A percentile compares a stretch with the other conserved stretches of the same genome.
Evolutionary conservation across 2,797 vertebrate species (phyloP).

Genomic region (Sebastes cheni): DNA sequence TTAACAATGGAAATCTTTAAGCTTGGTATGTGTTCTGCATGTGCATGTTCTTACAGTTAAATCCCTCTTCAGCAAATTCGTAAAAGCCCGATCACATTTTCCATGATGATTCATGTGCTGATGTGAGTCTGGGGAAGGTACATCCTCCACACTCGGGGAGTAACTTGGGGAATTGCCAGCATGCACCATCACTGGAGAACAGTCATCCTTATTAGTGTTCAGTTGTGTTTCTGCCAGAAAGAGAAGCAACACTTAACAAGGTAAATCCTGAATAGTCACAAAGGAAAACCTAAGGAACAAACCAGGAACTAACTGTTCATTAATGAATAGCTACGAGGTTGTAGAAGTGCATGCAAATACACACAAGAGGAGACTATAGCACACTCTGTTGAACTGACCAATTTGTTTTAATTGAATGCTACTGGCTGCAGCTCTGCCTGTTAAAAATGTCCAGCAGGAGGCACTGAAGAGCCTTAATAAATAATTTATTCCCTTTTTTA

Average conservation of each 20-base stretch:
- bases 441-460: background rate
- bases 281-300: background rate
- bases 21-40: background rate
- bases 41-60: slow-evolving; percentile 8
- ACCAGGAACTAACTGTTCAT: background rate
- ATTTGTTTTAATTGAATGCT: background rate
- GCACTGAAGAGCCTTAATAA: background rate
- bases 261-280: background rate
- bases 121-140: slow-evolving; percentile 36
- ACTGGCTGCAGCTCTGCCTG: background rate
- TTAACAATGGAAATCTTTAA: background rate
- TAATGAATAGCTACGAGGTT: background rate
- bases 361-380: background rate
- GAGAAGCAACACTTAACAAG: background rate
- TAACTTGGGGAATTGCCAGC: slow-evolving; percentile 24
- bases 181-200: slow-evolving; percentile 13
- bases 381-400: background rate
- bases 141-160: slow-evolving; percentile 29
- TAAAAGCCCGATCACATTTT: slow-evolving; percentile 55
- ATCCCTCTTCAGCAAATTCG: background rate
- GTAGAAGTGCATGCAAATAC: background rate
- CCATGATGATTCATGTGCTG: slow-evolving; percentile 35
- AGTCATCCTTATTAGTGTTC: background rate
- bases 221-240: background rate
- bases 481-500: background rate